phyloP scores from a whole-genome alignment of 2,113 vertebrate genomes.

The Phaetusa simplex region DNA sequence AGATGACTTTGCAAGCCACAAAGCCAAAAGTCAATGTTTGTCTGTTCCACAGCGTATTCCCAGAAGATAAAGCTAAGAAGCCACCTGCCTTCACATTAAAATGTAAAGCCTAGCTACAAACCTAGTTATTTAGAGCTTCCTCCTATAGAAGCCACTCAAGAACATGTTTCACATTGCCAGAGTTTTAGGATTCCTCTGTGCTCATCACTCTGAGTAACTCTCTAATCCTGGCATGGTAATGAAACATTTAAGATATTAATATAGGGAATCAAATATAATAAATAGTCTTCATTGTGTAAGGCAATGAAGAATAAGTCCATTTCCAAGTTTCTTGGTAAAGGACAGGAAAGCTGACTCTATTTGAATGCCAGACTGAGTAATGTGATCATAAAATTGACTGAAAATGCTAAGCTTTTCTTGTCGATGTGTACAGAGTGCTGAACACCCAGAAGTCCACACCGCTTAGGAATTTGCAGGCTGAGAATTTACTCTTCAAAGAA shows the following conservation, averaged over 20 bases:
- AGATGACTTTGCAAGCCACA: not conserved
- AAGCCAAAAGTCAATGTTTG: constrained; percentile 23
- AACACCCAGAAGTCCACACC: not conserved
- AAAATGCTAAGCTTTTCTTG: not conserved
- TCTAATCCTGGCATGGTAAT: not conserved
- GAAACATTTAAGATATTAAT: constrained; percentile 8
- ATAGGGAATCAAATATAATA: not conserved
- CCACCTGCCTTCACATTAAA: constrained; percentile 34
- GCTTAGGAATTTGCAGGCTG: not conserved
- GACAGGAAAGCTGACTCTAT: not conserved
- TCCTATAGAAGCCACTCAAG: not conserved
- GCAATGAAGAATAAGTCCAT: not conserved
- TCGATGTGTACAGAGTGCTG: not conserved
- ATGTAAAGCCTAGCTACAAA: constrained; percentile 37
- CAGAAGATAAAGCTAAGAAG: constrained; percentile 16
- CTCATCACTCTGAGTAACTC: not conserved
- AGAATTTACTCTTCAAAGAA: not conserved
- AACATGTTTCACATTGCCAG: not conserved
- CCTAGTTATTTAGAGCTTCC: not conserved
- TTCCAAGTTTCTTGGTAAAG: not conserved
- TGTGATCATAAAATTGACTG: not conserved
- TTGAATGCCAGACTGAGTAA: not conserved
- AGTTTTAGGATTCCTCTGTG: constrained; percentile 21
- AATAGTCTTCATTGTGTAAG: not conserved
- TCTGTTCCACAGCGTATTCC: not conserved